Conservation (phyloP, 2,113 vertebrate genomes). For the Muntiacus reevesi region DNA sequence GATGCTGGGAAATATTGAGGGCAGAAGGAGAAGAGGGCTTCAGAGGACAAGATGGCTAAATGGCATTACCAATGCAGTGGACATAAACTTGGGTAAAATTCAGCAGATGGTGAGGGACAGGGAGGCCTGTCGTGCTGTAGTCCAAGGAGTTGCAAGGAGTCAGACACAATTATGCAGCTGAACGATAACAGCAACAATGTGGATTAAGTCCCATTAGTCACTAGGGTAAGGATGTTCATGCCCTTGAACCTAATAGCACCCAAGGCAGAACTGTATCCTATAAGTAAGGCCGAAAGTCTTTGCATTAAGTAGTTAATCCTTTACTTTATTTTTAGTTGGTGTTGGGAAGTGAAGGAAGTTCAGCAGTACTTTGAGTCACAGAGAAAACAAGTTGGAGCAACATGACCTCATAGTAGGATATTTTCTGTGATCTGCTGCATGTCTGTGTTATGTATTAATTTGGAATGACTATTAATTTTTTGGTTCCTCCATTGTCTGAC, state of each 20-base stretch:
- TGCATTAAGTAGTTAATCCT: background rate
- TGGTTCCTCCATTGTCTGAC: background rate
- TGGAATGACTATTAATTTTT: background rate
- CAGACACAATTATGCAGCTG: background rate
- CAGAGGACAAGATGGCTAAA: background rate
- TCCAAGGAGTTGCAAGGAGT: background rate
- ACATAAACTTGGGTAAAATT: background rate
- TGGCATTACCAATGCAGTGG: background rate
- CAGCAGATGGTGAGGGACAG: background rate
- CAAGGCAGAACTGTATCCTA: background rate
- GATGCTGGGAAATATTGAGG: background rate
- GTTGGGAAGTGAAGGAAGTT: background rate
- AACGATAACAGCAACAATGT: background rate
- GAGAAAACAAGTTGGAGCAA: background rate
- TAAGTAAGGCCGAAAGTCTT: background rate
- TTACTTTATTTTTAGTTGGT: background rate
- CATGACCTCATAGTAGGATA: background rate
- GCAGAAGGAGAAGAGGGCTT: background rate
- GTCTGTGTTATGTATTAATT: background rate
- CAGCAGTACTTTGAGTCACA: background rate
- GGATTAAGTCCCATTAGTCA: background rate
- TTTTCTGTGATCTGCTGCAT: background rate
- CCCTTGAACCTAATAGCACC: background rate
- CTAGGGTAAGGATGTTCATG: background rate
- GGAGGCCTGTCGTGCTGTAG: background rate